Conservation (phyloP, 2,113 vertebrate genomes). For the Anarrhichthys ocellatus region DNA sequence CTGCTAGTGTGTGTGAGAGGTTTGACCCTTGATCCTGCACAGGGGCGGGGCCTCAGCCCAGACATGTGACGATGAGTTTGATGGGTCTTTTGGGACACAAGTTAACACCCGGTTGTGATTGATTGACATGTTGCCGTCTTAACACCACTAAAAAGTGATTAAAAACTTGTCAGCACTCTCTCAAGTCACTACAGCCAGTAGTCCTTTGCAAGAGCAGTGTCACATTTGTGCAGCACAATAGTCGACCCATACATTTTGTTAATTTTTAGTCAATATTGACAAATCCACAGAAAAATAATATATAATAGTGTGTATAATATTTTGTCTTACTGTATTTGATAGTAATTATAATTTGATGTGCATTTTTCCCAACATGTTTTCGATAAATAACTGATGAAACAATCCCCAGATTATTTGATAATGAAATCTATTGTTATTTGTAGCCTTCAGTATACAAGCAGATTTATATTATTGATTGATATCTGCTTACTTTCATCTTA, state of each 20-base stretch:
- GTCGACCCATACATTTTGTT: neutral
- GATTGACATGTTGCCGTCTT: constrained; percentile 21
- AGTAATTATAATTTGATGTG: neutral
- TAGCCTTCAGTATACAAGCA: neutral
- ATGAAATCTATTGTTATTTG: neutral
- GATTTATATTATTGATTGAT: neutral
- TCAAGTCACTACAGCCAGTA: neutral
- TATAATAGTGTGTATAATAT: too few relatives aligned
- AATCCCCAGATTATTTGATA: neutral
- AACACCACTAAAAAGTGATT: constrained; percentile 6
- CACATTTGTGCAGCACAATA: neutral
- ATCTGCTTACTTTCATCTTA: neutral
- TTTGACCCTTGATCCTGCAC: constrained; percentile 42
- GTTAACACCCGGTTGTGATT: constrained; percentile 16
- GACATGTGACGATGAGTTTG: neutral
- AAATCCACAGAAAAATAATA: neutral
- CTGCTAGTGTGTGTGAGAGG: neutral
- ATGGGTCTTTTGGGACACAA: constrained; percentile 13
- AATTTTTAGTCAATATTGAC: neutral
- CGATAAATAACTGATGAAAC: neutral
- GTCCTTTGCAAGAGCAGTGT: neutral
- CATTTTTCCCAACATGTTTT: neutral
- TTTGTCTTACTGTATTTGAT: neutral
- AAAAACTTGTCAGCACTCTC: constrained; percentile 22
- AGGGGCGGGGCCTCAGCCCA: constrained; percentile 30